phyloP scores from a whole-genome alignment of 2,113 vertebrate genomes.

The Centrocercus urophasianus region DNA sequence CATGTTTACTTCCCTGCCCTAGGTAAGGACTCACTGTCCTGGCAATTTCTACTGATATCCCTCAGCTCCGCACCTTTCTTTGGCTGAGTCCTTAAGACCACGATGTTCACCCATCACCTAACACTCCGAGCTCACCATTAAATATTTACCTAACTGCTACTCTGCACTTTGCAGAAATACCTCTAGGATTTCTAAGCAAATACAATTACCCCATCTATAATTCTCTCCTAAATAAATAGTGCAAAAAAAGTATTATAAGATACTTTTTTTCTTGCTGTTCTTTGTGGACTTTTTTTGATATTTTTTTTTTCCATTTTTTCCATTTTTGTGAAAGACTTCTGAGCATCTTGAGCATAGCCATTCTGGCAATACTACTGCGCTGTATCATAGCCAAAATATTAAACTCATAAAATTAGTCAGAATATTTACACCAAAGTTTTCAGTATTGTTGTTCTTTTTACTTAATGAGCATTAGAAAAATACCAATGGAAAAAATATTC shows the following conservation, averaged over 20 bases:
- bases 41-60: not conserved
- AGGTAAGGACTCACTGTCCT: not conserved
- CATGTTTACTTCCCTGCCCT: not conserved
- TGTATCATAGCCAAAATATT: not conserved
- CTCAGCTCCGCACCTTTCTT: not conserved
- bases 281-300: not conserved
- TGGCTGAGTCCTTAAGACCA: not conserved
- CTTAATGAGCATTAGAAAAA: not conserved
- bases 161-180: not conserved
- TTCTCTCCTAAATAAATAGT: not conserved
- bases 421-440: not conserved
- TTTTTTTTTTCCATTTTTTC: not conserved
- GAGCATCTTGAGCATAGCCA: not conserved
- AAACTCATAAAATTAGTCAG: not conserved
- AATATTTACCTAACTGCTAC: not conserved
- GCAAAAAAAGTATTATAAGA: not conserved
- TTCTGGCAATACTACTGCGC: not conserved
- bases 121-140: not conserved
- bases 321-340: not conserved
- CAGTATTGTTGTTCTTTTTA: not conserved
- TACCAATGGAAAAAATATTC: not conserved
- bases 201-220: not conserved
- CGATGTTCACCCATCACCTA: not conserved
- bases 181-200: not conserved
- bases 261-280: not conserved